phyloP scores from a whole-genome alignment of 2,888 invertebrate genomes.

The Melipona beecheii region DNA sequence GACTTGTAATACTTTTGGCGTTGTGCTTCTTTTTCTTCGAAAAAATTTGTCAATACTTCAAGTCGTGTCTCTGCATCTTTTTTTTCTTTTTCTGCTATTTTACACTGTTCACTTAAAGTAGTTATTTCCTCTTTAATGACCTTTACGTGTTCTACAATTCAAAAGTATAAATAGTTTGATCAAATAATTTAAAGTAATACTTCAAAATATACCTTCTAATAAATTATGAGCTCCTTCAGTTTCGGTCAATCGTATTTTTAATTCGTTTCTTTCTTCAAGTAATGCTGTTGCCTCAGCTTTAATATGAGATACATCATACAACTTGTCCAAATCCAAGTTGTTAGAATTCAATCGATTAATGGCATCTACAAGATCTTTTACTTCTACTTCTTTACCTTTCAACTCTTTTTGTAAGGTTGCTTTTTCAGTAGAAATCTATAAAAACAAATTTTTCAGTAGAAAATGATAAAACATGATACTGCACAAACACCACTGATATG shows the following conservation, averaged over 20 bases:
- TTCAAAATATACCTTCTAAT: conserved; percentile 80
- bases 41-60: conserved; percentile 94
- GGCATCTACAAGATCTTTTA: conserved; percentile 77
- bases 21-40: conserved; percentile 95
- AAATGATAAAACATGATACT: conserved; percentile 4
- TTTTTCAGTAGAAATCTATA: conserved; percentile 75
- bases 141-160: conserved; percentile 82
- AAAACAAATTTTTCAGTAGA: conserved; percentile 15
- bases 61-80: conserved; percentile 92
- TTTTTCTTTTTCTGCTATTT: conserved; percentile 89
- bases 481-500: not conserved
- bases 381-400: conserved; percentile 78
- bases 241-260: conserved; percentile 78
- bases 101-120: conserved; percentile 86
- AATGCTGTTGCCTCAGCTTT: conserved; percentile 87
- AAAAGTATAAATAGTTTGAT: conserved; percentile 53
- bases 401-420: conserved; percentile 73
- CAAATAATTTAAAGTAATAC: conserved; percentile 5
- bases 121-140: conserved; percentile 85
- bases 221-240: conserved; percentile 83
- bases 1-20: conserved; percentile 90
- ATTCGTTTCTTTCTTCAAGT: conserved; percentile 85
- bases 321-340: conserved; percentile 83
- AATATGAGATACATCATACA: conserved; percentile 86
- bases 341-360: conserved; percentile 77